Base-by-base conservation (phyloP, 2,113 vertebrate genomes). In the Chamaetylas fuelleborni region DNA sequence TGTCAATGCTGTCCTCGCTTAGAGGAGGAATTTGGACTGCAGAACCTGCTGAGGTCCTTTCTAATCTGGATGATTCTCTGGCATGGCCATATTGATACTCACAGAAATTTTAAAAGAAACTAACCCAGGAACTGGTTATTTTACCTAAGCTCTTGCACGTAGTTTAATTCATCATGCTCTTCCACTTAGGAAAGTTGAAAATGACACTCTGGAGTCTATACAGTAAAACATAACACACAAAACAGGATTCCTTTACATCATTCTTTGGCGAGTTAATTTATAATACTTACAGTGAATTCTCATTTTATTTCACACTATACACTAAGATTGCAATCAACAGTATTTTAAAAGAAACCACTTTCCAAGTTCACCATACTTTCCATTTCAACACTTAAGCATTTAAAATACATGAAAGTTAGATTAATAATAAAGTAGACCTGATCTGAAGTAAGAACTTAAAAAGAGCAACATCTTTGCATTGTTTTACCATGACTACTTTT, bases 261-360 rank as follows among this genome's bases (percentile, higher is more conserved):
- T 42, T 96, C 70, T 81, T 96, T 76, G 81, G 81, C 91, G n/a
- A 93, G 92, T 88, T 66, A 91, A 36, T 88, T 88, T 53, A 69
- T 73, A 96, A 40, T 90, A 67, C 33, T 84, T 83, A 72, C 20
- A 86, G 16, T 36, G 45, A 74, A 73, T 81, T 96, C 40, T 86
- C 28, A 61, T 72, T 95, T 95, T 95, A 95, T 97, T 96, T 86
- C 20, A 93, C 61, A 78, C 47, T 86, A 48, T 50, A 93, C 67
- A 93, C 33, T 71, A 69, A 61, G 79, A 81, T 79, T 84, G 34
- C 81, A 86, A 56, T 88, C 56, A 82, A 90, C 54, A 92, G 8
- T 53, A 81, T 56, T 88, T 88, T 33, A 81, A 86, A 90, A 91
- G 50, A 73, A 90, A 29, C 4, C 38, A 81, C 24, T 57, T 91